A percentile compares a stretch with the other conserved stretches of the same genome.
Conservation (phyloP, 2,888 invertebrate genomes). For the Polylopha cassiicola region DNA sequence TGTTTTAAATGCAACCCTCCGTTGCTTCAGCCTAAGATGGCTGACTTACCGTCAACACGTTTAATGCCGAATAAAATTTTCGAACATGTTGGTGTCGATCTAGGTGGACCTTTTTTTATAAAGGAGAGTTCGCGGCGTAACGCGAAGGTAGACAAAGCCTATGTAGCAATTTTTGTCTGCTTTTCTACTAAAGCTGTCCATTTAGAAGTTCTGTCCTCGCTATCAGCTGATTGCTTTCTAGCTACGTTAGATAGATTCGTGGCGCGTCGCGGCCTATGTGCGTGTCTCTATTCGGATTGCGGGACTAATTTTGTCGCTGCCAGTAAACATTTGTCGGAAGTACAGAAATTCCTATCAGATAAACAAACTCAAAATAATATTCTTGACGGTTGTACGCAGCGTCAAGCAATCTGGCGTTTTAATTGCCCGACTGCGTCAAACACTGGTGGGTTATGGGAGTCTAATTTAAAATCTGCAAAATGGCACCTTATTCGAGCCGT, state of each 20-base stretch:
- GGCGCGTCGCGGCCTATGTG: background rate
- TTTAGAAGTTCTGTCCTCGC: slow-evolving; percentile 1
- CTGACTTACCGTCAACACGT: background rate
- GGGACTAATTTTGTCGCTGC: slow-evolving; percentile 3
- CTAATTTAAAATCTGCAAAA: too few relatives aligned
- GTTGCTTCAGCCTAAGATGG: slow-evolving; percentile 5
- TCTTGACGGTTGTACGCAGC: too few relatives aligned
- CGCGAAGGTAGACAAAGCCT: slow-evolving; percentile 4
- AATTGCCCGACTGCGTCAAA: too few relatives aligned
- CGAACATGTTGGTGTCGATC: slow-evolving; percentile 7
- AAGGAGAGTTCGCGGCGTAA: slow-evolving; percentile 14
- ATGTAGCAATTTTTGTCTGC: background rate
- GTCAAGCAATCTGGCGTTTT: too few relatives aligned
- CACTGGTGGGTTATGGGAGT: too few relatives aligned
- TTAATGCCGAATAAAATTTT: slow-evolving; percentile 6
- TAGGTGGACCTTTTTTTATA: slow-evolving; percentile 11
- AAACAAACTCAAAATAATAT: too few relatives aligned
- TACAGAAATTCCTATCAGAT: background rate
- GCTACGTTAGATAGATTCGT: slow-evolving; percentile 1
- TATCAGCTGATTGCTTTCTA: background rate
- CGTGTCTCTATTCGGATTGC: background rate
- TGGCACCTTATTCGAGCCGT: too few relatives aligned
- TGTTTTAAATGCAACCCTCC: slow-evolving; percentile 5
- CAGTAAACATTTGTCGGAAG: slow-evolving; percentile 2
- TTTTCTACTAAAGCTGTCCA: slow-evolving; percentile 16